Base-by-base conservation (phyloP, 2,888 invertebrate species). In the Altica lythri region DNA sequence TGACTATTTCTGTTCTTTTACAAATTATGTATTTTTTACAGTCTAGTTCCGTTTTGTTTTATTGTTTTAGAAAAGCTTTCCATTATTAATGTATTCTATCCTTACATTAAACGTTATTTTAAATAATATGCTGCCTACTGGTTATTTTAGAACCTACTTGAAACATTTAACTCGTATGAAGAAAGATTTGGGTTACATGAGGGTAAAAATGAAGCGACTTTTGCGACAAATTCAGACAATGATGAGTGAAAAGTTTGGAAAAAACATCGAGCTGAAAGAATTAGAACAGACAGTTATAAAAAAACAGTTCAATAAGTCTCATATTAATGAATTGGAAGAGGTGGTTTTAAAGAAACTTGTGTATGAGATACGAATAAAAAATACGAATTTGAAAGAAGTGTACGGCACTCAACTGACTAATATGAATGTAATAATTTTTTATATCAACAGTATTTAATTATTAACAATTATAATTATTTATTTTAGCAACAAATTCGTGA, bases 151-250 rank as follows among this genome's bases (percentile, higher is more conserved):
- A 68, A 79, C 84, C 32, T 86, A 87, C 68, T 81, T 84, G 56
- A 80, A 80, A 0, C 89, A 90, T 69, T 70, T 89, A 51, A 81
- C 82, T 45, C 83, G 88, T 57, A 86, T 90, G 84, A 83, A 83
- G 70, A 77, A 84, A 1, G 89, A 90, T 69, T 78, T 86, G 9
- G 80, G 81, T 37, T 81, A 81, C 40, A 90, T 90, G 89, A 78
- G 81, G 5, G 73, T 74, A 0, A 78, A 81, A 48, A 84, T 86
- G 1, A 75, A 77, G 2, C 76, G 77, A 5, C 68, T 89, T 2
- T 81, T 85, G 48, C 79, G 79, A 1, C 78, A 76, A 68, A 80
- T 82, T 17, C 71, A 72, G 9, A 72, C 78, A 22, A 75, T 77
- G 34, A 82, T 83, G 79, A 74, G 75, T 34, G 75, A 78, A 30